These are phyloP conservation scores for Arctocebus calabarensis DNA, from an alignment of 2,797 vertebrate genomes.

Conservation along the genomic window DNA sequence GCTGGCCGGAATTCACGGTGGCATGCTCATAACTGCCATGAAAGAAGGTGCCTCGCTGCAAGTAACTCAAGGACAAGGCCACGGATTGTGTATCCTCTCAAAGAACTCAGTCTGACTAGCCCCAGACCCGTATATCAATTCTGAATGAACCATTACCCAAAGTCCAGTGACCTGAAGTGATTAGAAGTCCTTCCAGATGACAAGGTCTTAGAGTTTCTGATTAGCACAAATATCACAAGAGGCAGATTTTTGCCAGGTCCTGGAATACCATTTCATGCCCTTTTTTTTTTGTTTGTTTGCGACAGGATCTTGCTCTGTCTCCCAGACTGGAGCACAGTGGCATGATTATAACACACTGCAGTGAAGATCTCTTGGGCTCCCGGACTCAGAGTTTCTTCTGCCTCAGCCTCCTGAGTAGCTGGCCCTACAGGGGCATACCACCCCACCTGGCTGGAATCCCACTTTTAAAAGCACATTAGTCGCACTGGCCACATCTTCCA, in stretches of 20 bases:
- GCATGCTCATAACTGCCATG: fast-evolving
- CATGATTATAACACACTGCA: background rate
- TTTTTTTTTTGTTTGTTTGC: too few relatives aligned
- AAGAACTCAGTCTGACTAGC: background rate
- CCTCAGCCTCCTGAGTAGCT: background rate
- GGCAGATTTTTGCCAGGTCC: background rate
- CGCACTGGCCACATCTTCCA: background rate
- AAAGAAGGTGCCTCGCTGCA: background rate
- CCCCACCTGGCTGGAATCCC: too few relatives aligned
- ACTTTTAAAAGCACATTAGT: slow-evolving; percentile 29
- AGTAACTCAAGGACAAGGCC: background rate
- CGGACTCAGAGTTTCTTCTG: too few relatives aligned
- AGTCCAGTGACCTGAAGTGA: background rate
- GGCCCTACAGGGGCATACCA: background rate
- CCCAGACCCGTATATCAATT: background rate
- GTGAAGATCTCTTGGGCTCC: background rate
- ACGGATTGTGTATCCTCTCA: background rate
- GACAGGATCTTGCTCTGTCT: background rate
- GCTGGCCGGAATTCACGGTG: background rate
- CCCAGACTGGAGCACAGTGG: background rate
- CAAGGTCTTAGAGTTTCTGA: background rate
- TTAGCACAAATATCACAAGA: background rate
- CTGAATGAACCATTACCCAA: background rate
- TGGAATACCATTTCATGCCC: background rate
- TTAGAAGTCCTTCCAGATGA: background rate